phyloP scores from a whole-genome alignment of 2,888 invertebrate genomes.

The Cheilosia impressa region DNA sequence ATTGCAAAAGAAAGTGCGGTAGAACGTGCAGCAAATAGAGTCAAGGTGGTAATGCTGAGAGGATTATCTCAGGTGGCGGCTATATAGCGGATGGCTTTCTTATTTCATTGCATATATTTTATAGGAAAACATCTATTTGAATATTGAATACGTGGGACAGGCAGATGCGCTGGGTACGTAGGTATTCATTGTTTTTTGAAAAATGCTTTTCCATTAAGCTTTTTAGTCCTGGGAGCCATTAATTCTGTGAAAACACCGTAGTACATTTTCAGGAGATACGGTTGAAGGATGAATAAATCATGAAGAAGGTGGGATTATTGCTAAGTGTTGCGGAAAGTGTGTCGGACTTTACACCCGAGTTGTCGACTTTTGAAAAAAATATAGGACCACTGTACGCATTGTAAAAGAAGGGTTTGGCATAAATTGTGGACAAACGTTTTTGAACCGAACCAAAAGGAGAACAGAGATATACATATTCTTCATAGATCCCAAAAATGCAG shows the following conservation, averaged over 20 bases:
- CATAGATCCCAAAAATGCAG: too few relatives aligned
- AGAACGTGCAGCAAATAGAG: constrained; percentile 56
- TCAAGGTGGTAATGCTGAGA: constrained; percentile 67
- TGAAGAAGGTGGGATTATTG: background rate
- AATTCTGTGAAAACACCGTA: constrained; percentile 22
- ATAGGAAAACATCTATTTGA: constrained; percentile 49
- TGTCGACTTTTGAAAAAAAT: too few relatives aligned
- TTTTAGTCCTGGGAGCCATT: constrained; percentile 33
- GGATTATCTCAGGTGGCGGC: constrained; percentile 66
- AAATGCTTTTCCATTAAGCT: constrained; percentile 48
- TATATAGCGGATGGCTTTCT: constrained; percentile 31
- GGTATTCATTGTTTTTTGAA: constrained; percentile 17
- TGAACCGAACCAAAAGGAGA: too few relatives aligned
- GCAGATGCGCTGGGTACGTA: background rate
- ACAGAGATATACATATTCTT: too few relatives aligned
- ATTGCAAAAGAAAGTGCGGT: constrained; percentile 34
- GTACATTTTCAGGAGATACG: background rate
- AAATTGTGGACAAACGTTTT: too few relatives aligned
- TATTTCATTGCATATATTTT: constrained; percentile 7
- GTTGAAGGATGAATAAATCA: background rate
- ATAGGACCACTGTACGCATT: too few relatives aligned
- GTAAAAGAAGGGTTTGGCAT: too few relatives aligned
- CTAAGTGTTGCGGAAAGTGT: too few relatives aligned
- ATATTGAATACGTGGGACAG: constrained; percentile 34
- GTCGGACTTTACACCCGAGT: too few relatives aligned